Base-by-base conservation (phyloP, 1,140 invertebrate genomes). In the Cephus cinctus region DNA sequence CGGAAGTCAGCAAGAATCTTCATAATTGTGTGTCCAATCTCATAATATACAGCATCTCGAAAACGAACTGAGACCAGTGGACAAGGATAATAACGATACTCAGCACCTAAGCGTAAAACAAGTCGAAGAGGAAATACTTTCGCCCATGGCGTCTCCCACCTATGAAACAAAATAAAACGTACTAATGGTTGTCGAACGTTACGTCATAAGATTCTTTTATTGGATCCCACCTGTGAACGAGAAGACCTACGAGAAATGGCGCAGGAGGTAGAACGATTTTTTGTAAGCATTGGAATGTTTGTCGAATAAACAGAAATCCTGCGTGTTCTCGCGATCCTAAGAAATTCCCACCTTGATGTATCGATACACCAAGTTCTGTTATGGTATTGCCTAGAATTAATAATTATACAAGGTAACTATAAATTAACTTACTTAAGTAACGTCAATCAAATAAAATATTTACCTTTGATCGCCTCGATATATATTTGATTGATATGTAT, bases 21-120 rank as follows among this genome's bases (percentile, higher is more conserved):
- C 76, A 94, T 92, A 36, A 95, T 92, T 5, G 92, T 94, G 59
- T 94, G 90, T 8, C 91, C 91, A 45, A 94, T 90, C 77, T 95
- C 90, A 35, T 83, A 88, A 69, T 89, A 95, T 2, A 93, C 87
- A 1, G 91, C 85, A 47, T 90, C 87, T 11, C 92, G 70, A 63
- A 86, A 81, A 14, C 89, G 78, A 15, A 89, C 82, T n/a, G 90
- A 92, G 18, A 94, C 84, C 19, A 94, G 69, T 0, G 91, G 89
- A 67, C 88, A 90, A 2, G 92, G 92, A 76, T 94, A 95, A 67
- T 92, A 93, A 52, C 89, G 81, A 76, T 88, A 92, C 71, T 94
- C 89, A 2, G 90, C 89, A 4, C 92, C 92, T 16, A 95, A 71
- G 41, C 92, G 80, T 30, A 95, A 69, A 47, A 93, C 80, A 9